Base-by-base conservation (phyloP, 2,113 vertebrate species). In the Pseudorasbora parva region DNA sequence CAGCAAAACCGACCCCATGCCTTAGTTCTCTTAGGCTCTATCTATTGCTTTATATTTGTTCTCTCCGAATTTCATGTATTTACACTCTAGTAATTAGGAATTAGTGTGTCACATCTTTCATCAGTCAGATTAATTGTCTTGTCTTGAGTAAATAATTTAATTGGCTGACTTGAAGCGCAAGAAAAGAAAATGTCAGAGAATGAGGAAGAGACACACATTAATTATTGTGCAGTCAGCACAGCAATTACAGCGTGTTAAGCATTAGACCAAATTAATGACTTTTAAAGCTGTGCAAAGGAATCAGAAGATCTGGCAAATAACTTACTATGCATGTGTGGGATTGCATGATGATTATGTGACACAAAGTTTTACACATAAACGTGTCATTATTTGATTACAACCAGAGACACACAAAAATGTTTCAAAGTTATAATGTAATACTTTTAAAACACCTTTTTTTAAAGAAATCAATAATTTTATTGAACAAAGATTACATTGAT, bases 51-150 rank as follows among this genome's bases (percentile, higher is more conserved):
- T 51, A 12, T 49, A 47, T 74, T 17, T 73, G 71, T 49, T 25
- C 12, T 0, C 68, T 14, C 82, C 72, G 74, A 88, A 81, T 90
- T 87, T 89, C 86, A 84, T 83, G 86, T 88, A 90, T 89, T 92
- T 91, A 91, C 82, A 90, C 83, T 84, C 43, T 87, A 87, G 84
- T 89, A 90, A 92, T 92, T 91, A 89, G 83, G 88, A 89, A 88
- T 89, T 85, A 83, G 82, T 82, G 75, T 88, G 86, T 87, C 86
- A 82, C 84, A 89, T 87, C 87, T 89, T 91, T 82, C 85, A 90
- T 90, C 90, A 88, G 60, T 4, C 33, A 90, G 87, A 92, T 90
- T 88, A 89, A 91, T 86, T 89, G 86, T 87, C 85, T 87, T 91
- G 87, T 82, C 43, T 84, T 71, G 33, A 85, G 85, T 45, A 82